Percentiles rank a stretch among this genome's conserved stretches.
These are phyloP conservation scores for Smutsia gigantea DNA, from an alignment of 2,797 vertebrate genomes.

Conservation along the genomic window DNA sequence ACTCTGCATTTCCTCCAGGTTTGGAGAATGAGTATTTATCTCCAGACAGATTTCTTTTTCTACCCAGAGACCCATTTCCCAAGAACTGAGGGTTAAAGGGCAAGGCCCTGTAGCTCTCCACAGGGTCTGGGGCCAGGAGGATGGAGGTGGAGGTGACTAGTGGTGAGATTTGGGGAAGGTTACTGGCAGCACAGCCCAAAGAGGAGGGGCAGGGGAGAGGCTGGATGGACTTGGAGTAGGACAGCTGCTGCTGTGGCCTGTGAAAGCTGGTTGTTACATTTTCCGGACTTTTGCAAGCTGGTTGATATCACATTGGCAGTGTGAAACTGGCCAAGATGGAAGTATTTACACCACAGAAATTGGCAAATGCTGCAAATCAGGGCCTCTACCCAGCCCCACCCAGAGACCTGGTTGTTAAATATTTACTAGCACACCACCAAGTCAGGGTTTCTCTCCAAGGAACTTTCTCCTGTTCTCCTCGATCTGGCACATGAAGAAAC, in stretches of 20 bases:
- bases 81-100: slow-evolving; percentile 38
- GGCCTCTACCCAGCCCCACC: not conserved
- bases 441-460: not conserved
- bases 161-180: not conserved
- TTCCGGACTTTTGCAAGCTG: slow-evolving; percentile 18
- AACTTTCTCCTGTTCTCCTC: not conserved
- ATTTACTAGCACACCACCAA: not conserved
- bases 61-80: slow-evolving; percentile 59
- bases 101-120: slow-evolving; percentile 18
- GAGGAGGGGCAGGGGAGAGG: not conserved
- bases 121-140: not conserved
- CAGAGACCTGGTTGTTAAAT: not conserved
- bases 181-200: not conserved
- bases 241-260: not conserved
- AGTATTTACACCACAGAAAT: not conserved
- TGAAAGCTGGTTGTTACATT: not conserved
- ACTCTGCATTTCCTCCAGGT: slow-evolving; percentile 67
- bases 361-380: not conserved
- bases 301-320: not conserved
- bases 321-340: not conserved
- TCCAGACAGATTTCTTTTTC: slow-evolving; percentile 70
- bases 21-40: slow-evolving; percentile 66
- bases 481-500: not conserved
- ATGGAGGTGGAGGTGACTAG: not conserved
- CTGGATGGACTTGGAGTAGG: not conserved